Evolutionary conservation across 2,797 vertebrate genomes (phyloP), one percentile per base, ranked within the genome.

Genomic region (Syncerus caffer): DNA sequence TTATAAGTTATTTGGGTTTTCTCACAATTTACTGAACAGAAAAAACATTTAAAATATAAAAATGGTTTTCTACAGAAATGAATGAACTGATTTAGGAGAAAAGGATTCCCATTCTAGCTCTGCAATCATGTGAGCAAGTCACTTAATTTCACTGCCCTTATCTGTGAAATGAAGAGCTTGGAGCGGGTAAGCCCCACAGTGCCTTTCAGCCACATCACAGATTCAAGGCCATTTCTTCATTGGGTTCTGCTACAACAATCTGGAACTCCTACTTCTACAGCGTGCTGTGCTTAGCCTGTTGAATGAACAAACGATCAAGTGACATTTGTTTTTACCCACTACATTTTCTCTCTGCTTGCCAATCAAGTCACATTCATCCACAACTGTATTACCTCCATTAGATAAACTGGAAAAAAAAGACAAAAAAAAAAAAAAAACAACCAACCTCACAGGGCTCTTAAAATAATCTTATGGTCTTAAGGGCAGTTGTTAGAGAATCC

Each of bases 361-460:
- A 42, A 98, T 98, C 98, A 93, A 93, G 78, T 97, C 97, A 86
- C 83, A 96, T 90, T 58, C 92, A 42, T 94, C 60, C 23, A 60
- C 53, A 79, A 97, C 31, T 97, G 89, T 98, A 97, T 97, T 98
- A 98, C 76, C 76, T 96, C 74, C 67, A 96, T 98, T 98, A 98
- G 96, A 93, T 94, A 98, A 97, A 94, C 14, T 62, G n/a, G 23
- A 90, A 60, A 78, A 38, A 78, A 71, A 34, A 23, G 51, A 80
- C 0, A 25, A 15, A 1, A 15, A 16, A 31, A 16, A 0, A 62
- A 4, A 0, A 58, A 12, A 62, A 4, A 0, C 58, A 12, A 4
- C 3, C 23, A 12, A 45, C 7, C 29, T 42, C 85, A 90, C 29
- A 84, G 96, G 34, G 45, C 74, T 97, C 87, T 96, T 96, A 94